These are phyloP conservation scores for Volucella inflata DNA, from an alignment of 2,888 invertebrate species.

Conservation along the genomic window DNA sequence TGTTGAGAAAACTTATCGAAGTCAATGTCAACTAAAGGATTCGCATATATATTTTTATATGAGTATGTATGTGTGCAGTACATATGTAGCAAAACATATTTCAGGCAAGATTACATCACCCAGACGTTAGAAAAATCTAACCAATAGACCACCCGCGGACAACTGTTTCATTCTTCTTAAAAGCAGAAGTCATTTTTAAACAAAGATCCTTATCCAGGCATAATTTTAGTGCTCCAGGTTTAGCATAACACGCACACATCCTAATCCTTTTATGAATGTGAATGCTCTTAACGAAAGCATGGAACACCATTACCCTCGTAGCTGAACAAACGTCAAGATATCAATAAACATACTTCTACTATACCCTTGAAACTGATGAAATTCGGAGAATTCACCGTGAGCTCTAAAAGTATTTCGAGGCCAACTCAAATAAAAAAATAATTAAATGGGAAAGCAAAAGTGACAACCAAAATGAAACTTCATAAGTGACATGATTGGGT, in stretches of 20 bases:
- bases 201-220: conserved; percentile 65
- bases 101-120: too few relatives aligned
- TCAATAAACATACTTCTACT: conserved; percentile 48
- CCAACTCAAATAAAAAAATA: conserved; percentile 24
- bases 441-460: conserved; percentile 16
- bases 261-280: conserved; percentile 46
- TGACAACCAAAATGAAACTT: conserved; percentile 9
- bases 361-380: conserved; percentile 45
- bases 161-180: conserved; percentile 43
- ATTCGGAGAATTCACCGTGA: conserved; percentile 68
- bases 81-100: too few relatives aligned
- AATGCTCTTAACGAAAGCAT: conserved; percentile 31
- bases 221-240: conserved; percentile 69
- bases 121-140: too few relatives aligned
- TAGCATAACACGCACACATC: conserved; percentile 44
- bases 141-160: conserved; percentile 64
- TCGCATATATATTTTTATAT: too few relatives aligned
- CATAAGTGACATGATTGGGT: too few relatives aligned
- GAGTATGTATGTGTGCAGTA: too few relatives aligned
- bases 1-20: too few relatives aligned
- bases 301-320: neutral
- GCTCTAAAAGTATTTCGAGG: conserved; percentile 70
- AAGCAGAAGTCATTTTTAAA: conserved; percentile 58
- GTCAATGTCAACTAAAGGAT: too few relatives aligned
- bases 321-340: conserved; percentile 40